Evolutionary conservation across 2,113 vertebrate genomes (phyloP).

Genomic region (Empidonax traillii): DNA sequence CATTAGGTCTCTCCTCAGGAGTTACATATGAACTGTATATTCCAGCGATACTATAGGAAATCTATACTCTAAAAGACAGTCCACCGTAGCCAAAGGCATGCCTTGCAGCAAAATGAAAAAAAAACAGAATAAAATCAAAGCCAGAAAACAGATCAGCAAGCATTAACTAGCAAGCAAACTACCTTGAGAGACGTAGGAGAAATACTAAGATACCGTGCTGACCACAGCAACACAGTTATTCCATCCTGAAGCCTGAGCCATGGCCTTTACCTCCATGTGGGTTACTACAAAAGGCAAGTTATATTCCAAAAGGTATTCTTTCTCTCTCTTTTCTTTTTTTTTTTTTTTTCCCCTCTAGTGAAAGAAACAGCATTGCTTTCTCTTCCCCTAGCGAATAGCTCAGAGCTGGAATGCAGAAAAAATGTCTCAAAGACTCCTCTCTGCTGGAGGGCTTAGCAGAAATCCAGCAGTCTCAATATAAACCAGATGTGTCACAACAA

Average conservation of each 20-base stretch:
- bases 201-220: not conserved
- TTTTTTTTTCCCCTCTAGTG: not conserved
- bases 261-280: not conserved
- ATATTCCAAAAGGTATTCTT: not conserved
- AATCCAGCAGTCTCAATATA: constrained; percentile 58
- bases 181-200: not conserved
- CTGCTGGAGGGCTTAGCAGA: constrained; percentile 45
- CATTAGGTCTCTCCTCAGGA: not conserved
- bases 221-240: not conserved
- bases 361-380: not conserved
- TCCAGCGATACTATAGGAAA: not conserved
- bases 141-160: not conserved
- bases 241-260: not conserved
- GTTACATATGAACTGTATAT: not conserved
- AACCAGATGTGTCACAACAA: constrained; percentile 72
- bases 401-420: constrained; percentile 60
- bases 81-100: not conserved
- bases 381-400: constrained; percentile 36
- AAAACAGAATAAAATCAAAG: not conserved
- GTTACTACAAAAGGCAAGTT: not conserved
- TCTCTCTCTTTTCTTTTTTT: not conserved
- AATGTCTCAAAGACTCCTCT: constrained; percentile 48
- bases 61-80: not conserved
- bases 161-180: not conserved
- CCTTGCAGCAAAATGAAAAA: not conserved